Percentiles rank a stretch among this genome's conserved stretches.
Conservation (phyloP, 1,140 invertebrate species). For the Atta cephalotes region DNA sequence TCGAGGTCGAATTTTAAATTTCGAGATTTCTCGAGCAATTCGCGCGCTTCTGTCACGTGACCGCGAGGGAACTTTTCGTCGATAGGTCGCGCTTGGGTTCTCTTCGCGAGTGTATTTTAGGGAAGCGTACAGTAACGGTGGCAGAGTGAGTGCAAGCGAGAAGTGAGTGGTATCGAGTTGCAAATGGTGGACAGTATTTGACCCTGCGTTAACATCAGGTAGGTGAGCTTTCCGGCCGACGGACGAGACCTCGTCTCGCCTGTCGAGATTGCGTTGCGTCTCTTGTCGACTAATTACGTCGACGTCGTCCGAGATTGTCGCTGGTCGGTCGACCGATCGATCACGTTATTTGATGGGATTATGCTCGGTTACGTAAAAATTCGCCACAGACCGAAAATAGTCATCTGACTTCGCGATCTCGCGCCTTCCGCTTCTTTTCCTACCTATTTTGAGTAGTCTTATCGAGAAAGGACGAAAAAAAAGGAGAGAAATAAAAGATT, state of each 20-base stretch:
- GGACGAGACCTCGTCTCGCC: too few relatives aligned
- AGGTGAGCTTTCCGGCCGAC: constrained; percentile 43
- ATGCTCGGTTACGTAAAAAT: constrained; percentile 78
- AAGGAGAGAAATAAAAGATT: neutral
- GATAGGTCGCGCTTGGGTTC: constrained; percentile 66
- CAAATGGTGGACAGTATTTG: constrained; percentile 83
- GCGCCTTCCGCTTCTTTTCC: neutral
- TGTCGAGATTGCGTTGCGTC: too few relatives aligned
- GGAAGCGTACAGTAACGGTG: constrained; percentile 59
- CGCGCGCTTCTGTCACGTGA: constrained; percentile 5
- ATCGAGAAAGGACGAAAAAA: neutral
- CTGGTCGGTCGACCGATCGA: neutral
- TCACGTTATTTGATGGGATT: neutral
- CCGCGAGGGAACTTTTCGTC: neutral
- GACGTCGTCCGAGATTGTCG: neutral
- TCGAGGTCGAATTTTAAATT: neutral
- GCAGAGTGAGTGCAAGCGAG: neutral
- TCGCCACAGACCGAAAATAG: constrained; percentile 75
- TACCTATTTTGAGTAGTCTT: neutral
- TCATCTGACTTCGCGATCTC: constrained; percentile 61
- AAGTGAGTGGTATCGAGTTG: constrained; percentile 74
- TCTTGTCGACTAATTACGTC: neutral
- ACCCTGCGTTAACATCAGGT: constrained; percentile 84
- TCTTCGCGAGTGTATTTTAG: constrained; percentile 71
- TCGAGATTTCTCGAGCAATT: neutral